Percentiles rank a stretch among this genome's conserved stretches.
These are phyloP conservation scores for Globia sparganii DNA, from an alignment of 2,888 invertebrate species.

Conservation along the genomic window DNA sequence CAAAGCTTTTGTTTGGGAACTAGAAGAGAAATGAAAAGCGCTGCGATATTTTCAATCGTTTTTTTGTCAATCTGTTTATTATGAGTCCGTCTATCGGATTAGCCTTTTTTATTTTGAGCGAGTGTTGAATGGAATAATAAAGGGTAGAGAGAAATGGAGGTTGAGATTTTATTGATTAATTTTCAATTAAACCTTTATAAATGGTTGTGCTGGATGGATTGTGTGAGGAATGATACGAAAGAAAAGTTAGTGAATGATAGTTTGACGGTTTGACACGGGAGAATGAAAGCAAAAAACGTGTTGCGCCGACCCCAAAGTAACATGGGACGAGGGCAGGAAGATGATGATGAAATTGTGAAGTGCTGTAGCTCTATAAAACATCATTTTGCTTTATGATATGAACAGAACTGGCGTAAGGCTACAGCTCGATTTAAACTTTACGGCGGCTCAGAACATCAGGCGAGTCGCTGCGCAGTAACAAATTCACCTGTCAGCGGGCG, in stretches of 20 bases:
- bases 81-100: conserved; percentile 54
- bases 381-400: no score
- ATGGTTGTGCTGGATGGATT: background rate
- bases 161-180: background rate
- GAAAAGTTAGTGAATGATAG: background rate
- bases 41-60: conserved; percentile 54
- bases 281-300: background rate
- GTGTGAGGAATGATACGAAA: background rate
- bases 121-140: conserved; percentile 22
- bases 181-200: conserved; percentile 1
- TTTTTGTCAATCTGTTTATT: conserved; percentile 54
- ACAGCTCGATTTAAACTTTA: no score
- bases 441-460: no score
- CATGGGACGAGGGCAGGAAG: background rate
- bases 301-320: no score
- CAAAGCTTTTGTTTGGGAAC: conserved; percentile 62
- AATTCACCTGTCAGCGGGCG: no score
- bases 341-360: background rate
- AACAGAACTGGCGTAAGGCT: no score
- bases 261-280: background rate
- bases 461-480: no score
- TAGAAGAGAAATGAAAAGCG: conserved; percentile 53
- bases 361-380: no score
- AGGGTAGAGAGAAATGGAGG: background rate
- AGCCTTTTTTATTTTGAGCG: conserved; percentile 35